Conservation (phyloP, 2,888 invertebrate species). For the Patella ulyssiponensis region DNA sequence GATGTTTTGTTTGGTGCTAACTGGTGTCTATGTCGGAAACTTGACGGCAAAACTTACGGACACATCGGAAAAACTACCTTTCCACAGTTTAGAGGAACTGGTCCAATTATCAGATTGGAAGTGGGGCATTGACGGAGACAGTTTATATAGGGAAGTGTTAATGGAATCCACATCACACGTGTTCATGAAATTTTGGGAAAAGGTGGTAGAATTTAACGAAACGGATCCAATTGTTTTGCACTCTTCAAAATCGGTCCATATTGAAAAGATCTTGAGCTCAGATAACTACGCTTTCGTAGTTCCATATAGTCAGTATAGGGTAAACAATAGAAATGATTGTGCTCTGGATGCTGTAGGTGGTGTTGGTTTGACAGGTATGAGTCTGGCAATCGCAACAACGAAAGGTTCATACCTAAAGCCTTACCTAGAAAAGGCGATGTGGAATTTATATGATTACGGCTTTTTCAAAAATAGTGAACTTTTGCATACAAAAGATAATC, state of each 20-base stretch:
- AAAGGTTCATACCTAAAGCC: no score
- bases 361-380: no score
- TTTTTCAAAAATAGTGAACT: no score
- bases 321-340: no score
- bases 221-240: not conserved
- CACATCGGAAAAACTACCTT: not conserved
- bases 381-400: no score
- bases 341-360: no score
- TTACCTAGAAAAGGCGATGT: no score
- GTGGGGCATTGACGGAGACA: not conserved
- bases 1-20: not conserved
- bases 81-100: not conserved
- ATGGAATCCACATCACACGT: not conserved
- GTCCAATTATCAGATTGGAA: not conserved
- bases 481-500: no score
- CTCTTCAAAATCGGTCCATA: not conserved
- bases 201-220: not conserved
- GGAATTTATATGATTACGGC: no score
- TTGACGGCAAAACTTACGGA: conserved; percentile 2
- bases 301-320: no score
- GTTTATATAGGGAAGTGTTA: not conserved
- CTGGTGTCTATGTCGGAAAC: not conserved
- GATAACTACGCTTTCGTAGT: not conserved
- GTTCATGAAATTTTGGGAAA: not conserved
- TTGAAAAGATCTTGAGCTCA: not conserved